Conservation (phyloP, 2,888 invertebrate species). For the Hylaea fasciaria region DNA sequence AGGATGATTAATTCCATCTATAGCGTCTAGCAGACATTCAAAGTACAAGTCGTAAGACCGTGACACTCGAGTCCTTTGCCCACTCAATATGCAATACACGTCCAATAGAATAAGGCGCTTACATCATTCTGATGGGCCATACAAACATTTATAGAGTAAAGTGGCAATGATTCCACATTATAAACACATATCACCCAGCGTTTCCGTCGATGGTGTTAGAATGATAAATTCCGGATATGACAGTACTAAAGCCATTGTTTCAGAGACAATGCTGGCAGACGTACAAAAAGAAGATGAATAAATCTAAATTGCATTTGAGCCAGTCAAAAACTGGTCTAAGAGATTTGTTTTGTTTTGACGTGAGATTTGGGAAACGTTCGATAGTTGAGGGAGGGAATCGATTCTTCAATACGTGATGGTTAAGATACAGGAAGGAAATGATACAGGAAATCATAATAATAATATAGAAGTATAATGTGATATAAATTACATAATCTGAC, state of each 20-base stretch:
- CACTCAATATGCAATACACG: slow-evolving; percentile 53
- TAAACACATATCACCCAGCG: slow-evolving; percentile 78
- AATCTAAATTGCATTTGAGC: slow-evolving; percentile 53
- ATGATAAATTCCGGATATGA: slow-evolving; percentile 82
- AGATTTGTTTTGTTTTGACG: slow-evolving; percentile 44
- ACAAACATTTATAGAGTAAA: slow-evolving; percentile 73
- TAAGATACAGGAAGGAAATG: background rate
- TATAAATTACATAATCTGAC: too few species aligned
- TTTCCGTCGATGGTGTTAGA: slow-evolving; percentile 83
- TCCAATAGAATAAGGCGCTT: slow-evolving; percentile 54
- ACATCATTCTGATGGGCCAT: slow-evolving; percentile 68
- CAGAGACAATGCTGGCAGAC: slow-evolving; percentile 75
- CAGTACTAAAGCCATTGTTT: slow-evolving; percentile 76
- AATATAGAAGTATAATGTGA: too few species aligned
- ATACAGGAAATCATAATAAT: background rate
- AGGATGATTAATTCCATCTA: background rate
- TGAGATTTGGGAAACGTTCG: slow-evolving; percentile 35
- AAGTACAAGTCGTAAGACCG: slow-evolving; percentile 21
- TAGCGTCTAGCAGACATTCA: background rate
- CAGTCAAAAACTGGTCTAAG: slow-evolving; percentile 67
- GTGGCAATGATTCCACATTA: slow-evolving; percentile 78
- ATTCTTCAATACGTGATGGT: background rate
- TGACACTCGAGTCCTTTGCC: slow-evolving; percentile 10
- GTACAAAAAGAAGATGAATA: slow-evolving; percentile 80
- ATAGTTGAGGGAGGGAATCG: slow-evolving; percentile 2